A percentile compares a stretch with the other conserved stretches of the same genome.
Evolutionary conservation across 2,888 invertebrate species (phyloP).

Genomic region (Heterodera filipjevi): DNA sequence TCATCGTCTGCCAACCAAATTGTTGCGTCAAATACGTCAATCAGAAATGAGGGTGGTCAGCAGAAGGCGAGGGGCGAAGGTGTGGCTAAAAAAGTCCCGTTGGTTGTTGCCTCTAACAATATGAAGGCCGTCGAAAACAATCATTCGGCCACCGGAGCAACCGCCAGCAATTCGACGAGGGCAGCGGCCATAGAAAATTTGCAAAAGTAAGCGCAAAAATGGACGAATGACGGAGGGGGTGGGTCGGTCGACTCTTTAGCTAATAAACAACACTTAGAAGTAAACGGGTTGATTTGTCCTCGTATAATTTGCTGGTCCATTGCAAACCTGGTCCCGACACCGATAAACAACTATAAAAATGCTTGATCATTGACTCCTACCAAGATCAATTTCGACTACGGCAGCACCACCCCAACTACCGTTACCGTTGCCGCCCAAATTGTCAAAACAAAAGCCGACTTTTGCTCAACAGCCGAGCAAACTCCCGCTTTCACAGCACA

Average conservation of each 20-base stretch:
- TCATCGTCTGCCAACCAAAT: neutral
- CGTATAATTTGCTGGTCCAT: too few species aligned
- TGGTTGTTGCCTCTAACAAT: neutral
- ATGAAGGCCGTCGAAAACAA: neutral
- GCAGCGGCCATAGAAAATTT: constrained; percentile 7
- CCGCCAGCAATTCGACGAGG: neutral
- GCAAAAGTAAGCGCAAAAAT: constrained; percentile 9
- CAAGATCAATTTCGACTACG: neutral
- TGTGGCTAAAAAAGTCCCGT: neutral
- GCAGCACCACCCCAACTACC: neutral
- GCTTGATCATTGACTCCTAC: too few species aligned
- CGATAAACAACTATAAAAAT: too few species aligned
- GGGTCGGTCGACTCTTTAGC: too few species aligned
- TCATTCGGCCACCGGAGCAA: neutral
- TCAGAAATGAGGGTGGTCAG: neutral
- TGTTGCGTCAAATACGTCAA: neutral
- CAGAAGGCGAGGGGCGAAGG: too few species aligned
- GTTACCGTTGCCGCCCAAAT: constrained; percentile 16
- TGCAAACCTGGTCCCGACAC: too few species aligned
- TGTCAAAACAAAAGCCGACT: constrained; percentile 12
- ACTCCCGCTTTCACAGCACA: constrained; percentile 15
- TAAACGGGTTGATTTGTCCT: too few species aligned
- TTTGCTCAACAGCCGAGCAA: neutral
- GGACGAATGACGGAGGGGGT: too few species aligned
- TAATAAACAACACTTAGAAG: too few species aligned